Base-by-base conservation (phyloP, 2,797 vertebrate genomes). In the Champsocephalus gunnari region DNA sequence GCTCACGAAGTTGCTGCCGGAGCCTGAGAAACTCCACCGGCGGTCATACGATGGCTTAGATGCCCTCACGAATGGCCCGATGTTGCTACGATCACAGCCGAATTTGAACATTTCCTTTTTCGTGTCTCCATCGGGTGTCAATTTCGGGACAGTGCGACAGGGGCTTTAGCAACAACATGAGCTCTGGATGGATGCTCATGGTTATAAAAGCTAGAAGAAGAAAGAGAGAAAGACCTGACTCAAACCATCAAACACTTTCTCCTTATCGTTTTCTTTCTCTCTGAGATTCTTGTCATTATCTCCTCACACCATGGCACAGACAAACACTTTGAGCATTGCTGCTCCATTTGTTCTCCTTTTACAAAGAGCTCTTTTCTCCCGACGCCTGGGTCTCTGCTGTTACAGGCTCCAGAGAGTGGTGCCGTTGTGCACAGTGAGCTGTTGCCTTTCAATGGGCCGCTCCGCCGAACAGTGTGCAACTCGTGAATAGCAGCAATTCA, bases 341-440 rank as follows among this genome's bases (percentile, higher is more conserved):
- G 83, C 81, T 82, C 77, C 78, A 77, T 88, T 93, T 92, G 86
- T 92, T 85, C 71, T 68, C 50, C 64, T 24, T 38, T 75, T 21
- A 92, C 89, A 93, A 92, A 92, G 87, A 70, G 66, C 32, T 74
- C 73, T 74, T 87, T 86, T 82, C 76, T 86, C 55, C 73, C 48
- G 44, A 81, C 68, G 87, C 71, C 71, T 66, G 75, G 44, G 63
- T 73, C 44, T 71, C 73, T 43, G 80, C 85, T 49, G 85, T 79
- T 75, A 49, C 24, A 12, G 47, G 58, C 73, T 71, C 44, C 60
- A 53, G 69, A 28, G 56, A 51, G 77, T 68, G 57, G 74, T 47
- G 79, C 71, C 53, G 73, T 73, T 83, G 59, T 78, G 72, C 74
- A 44, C 65, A 76, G 66, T 34, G 78, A 76, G 88, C 78, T 41